Evolutionary conservation across 1,140 invertebrate species (phyloP).

Genomic region (Drosophila insularis): DNA sequence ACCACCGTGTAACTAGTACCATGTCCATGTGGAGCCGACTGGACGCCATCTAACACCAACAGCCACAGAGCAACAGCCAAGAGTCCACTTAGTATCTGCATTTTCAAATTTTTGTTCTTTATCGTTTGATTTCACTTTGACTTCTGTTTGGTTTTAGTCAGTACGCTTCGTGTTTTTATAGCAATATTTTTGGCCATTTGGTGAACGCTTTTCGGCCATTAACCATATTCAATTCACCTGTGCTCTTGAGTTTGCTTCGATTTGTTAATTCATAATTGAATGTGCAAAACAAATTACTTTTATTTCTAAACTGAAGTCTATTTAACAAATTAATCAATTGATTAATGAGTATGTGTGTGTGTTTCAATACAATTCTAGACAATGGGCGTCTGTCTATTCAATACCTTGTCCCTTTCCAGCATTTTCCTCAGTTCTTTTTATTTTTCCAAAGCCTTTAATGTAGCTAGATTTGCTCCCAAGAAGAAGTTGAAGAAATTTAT

Average conservation of each 20-base stretch:
- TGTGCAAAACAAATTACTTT: neutral
- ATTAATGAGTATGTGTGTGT: neutral
- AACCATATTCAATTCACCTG: conserved; percentile 3
- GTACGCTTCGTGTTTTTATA: conserved; percentile 51
- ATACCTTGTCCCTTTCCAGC: too few species aligned
- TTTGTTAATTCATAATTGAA: conserved; percentile 4
- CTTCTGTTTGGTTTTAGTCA: conserved; percentile 57
- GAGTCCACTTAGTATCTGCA: conserved; percentile 49
- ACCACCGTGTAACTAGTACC: conserved; percentile 67
- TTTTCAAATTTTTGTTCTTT: conserved; percentile 34
- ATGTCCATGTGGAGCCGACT: conserved; percentile 59
- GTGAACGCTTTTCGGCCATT: neutral
- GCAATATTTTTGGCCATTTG: neutral
- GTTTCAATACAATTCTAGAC: too few species aligned
- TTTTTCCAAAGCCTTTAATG: too few species aligned
- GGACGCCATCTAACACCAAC: neutral
- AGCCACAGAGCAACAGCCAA: conserved; percentile 41
- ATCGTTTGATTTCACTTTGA: conserved; percentile 33
- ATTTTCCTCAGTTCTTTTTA: too few species aligned
- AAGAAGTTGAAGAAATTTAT: too few species aligned
- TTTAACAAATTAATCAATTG: neutral
- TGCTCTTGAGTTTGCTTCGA: neutral
- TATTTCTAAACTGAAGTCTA: neutral
- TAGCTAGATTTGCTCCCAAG: too few species aligned
- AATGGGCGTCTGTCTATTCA: too few species aligned